Conservation (phyloP, 1,140 invertebrate genomes). For the Lepidostoma basale region DNA sequence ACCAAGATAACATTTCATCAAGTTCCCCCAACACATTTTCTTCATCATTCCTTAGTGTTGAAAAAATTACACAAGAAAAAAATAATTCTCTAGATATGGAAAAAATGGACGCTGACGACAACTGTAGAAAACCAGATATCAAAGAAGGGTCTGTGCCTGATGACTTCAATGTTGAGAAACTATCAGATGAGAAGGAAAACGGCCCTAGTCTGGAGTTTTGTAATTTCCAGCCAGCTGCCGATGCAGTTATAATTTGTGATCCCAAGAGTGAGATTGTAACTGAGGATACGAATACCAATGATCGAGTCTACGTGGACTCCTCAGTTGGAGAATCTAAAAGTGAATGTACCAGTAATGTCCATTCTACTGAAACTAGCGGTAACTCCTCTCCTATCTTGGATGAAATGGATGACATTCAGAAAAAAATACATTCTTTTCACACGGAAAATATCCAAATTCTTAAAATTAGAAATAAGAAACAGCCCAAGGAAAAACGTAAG, state of each 20-base stretch:
- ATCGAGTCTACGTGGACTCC: constrained; percentile 48
- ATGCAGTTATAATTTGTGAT: constrained; percentile 48
- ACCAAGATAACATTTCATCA: background rate
- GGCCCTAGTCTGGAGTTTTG: background rate
- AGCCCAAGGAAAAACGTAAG: constrained; percentile 59
- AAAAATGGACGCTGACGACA: background rate
- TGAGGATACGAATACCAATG: constrained; percentile 34
- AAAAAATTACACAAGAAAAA: too few relatives aligned
- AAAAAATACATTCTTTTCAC: constrained; percentile 65
- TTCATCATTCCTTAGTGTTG: too few relatives aligned
- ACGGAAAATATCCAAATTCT: constrained; percentile 64
- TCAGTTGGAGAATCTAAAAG: constrained; percentile 48
- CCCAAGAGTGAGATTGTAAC: background rate
- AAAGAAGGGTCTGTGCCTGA: too few relatives aligned
- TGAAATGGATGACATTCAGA: constrained; percentile 65
- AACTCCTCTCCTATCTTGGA: constrained; percentile 59
- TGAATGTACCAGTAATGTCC: constrained; percentile 49
- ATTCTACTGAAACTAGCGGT: constrained; percentile 58
- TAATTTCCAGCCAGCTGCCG: background rate
- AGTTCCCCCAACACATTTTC: too few relatives aligned
- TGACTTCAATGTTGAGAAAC: too few relatives aligned
- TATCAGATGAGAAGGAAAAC: too few relatives aligned
- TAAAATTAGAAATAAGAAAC: constrained; percentile 65
- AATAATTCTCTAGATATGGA: too few relatives aligned
- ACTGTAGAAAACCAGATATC: background rate